Base-by-base conservation (phyloP, 2,797 vertebrate species). In the Garrulus glandarius region DNA sequence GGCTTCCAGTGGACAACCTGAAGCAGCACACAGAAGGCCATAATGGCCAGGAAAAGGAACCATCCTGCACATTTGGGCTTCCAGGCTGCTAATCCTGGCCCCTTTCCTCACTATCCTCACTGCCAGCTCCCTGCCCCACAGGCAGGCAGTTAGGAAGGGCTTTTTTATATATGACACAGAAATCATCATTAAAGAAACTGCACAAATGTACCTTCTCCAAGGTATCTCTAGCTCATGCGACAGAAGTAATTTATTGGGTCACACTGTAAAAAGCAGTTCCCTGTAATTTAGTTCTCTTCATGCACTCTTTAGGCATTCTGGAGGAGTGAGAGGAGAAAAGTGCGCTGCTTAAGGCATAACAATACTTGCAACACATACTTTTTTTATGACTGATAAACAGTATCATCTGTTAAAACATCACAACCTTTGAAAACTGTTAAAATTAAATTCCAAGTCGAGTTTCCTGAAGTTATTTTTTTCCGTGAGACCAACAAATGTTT, bases 381-480 rank as follows among this genome's bases (percentile, higher is more conserved):
- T 80, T 69, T 55, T 70, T 13, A 57, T 27, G 36, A 59, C 26
- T 52, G 52, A 72, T 59, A 65, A 84, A 27, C 16, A 60, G 9
- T 41, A 60, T 43, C 27, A 80, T 63, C 69, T 56, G 53, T 81
- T 89, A 56, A 85, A 93, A 77, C 32, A 76, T 34, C 55, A 60
- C 19, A 29, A 63, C 32, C 37, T 81, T 60, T 78, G 46, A 64
- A 93, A 94, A 87, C 5, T 61, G 43, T 77, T 84, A 56, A 84
- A 92, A 92, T 77, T 64, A 84, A 93, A 91, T 85, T 83, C 53
- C 24, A 70, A 76, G 46, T 41, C 0, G 0, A 57, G 43, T 39
- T 94, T 96, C 55, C 61, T 84, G 14, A 77, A 85, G 80, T 94
- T 92, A 80, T 76, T 88, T 63, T 63, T 93, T 89, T 84, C 67